Conservation (phyloP, 1,140 invertebrate genomes). For the Bombus affinis region DNA sequence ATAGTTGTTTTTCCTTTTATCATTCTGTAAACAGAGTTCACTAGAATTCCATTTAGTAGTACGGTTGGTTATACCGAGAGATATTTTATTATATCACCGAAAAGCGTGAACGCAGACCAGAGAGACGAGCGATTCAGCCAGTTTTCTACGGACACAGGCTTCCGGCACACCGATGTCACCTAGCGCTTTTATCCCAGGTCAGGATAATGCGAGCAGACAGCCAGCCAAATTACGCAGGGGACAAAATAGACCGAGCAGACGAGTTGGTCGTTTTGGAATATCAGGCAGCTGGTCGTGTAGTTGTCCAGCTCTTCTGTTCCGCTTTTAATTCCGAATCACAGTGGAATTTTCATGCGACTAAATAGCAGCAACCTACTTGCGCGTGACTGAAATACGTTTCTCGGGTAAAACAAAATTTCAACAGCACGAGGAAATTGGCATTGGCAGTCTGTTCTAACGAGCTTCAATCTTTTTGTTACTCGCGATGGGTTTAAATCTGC, state of each 20-base stretch:
- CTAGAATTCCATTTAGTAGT: neutral
- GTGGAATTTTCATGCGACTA: neutral
- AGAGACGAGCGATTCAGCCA: neutral
- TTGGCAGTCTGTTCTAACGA: neutral
- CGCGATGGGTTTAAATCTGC: neutral
- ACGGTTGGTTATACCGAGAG: neutral
- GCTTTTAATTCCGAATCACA: constrained; percentile 23
- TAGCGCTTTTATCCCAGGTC: constrained; percentile 43
- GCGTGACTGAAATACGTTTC: neutral
- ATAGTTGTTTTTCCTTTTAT: neutral
- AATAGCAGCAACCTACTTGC: constrained; percentile 9
- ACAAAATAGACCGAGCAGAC: constrained; percentile 27
- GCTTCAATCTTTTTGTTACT: neutral
- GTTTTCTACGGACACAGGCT: constrained; percentile 14
- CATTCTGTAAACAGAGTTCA: neutral
- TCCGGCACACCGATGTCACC: constrained; percentile 37
- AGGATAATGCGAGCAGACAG: constrained; percentile 32
- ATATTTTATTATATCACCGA: neutral
- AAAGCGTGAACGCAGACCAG: neutral
- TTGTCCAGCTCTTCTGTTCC: neutral
- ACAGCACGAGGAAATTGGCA: neutral
- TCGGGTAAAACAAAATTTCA: neutral
- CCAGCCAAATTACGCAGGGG: constrained; percentile 17
- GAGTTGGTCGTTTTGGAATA: constrained; percentile 15
- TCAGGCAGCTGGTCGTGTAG: neutral